These are phyloP conservation scores for Nothura maculosa DNA, from an alignment of 2,797 vertebrate genomes.

Conservation along the genomic window DNA sequence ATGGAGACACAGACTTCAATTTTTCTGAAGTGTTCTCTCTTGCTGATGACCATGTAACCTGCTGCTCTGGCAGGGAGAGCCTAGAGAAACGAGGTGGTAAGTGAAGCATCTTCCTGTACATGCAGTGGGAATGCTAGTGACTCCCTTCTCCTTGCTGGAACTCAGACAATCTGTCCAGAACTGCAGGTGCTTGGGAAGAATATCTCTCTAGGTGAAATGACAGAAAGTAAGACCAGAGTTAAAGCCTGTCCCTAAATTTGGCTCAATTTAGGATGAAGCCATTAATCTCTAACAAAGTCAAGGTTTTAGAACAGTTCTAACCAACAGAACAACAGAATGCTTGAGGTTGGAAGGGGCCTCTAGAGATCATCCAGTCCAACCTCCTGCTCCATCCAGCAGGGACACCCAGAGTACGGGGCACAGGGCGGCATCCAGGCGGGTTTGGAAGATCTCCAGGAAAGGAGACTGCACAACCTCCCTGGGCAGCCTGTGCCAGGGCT, in stretches of 20 bases:
- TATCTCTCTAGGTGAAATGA: background rate
- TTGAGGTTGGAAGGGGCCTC: too few species aligned
- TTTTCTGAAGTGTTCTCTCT: constrained; percentile 84
- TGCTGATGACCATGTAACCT: constrained; percentile 67
- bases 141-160: background rate
- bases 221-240: background rate
- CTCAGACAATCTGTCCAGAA: background rate
- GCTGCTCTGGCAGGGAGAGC: constrained; percentile 77
- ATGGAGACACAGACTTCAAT: constrained; percentile 81
- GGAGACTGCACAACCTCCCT: too few species aligned
- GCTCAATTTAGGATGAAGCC: background rate
- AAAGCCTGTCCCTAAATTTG: background rate
- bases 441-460: too few species aligned
- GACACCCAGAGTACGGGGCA: too few species aligned
- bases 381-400: too few species aligned
- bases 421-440: too few species aligned
- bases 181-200: background rate
- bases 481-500: too few species aligned
- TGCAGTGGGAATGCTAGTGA: background rate
- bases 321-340: too few species aligned
- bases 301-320: background rate
- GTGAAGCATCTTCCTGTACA: background rate
- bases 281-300: background rate
- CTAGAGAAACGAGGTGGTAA: constrained; percentile 83
- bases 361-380: too few species aligned